A percentile compares a stretch with the other conserved stretches of the same genome.
These are phyloP conservation scores for Pyrrhosoma nymphula DNA, from an alignment of 2,888 invertebrate genomes.

Conservation along the genomic window DNA sequence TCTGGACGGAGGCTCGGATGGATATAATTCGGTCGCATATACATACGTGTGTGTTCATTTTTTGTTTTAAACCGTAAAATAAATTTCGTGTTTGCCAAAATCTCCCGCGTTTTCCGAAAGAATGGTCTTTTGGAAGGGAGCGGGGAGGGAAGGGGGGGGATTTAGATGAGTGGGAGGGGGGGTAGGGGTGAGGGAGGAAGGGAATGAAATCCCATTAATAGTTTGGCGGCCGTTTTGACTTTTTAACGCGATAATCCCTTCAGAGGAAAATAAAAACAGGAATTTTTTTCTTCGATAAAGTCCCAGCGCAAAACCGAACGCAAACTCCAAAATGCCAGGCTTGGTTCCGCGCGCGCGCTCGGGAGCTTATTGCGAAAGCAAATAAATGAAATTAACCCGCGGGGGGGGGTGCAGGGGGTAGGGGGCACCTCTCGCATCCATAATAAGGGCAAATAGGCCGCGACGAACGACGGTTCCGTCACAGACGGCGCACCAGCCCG, in stretches of 20 bases:
- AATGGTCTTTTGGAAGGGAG: background rate
- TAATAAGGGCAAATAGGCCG: constrained; percentile 22
- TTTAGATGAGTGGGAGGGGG: background rate
- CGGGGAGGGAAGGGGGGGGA: background rate
- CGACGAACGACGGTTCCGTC: background rate
- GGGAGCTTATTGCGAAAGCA: background rate
- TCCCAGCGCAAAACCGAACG: background rate
- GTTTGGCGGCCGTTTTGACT: constrained; percentile 18
- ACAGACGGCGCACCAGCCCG: background rate
- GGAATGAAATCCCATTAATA: constrained; percentile 8
- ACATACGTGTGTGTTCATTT: background rate
- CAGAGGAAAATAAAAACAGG: background rate
- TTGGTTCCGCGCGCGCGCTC: background rate
- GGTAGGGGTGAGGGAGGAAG: background rate
- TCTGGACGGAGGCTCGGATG: background rate
- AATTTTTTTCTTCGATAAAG: background rate
- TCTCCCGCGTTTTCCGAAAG: constrained; percentile 8
- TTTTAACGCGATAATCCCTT: constrained; percentile 15
- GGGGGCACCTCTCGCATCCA: background rate
- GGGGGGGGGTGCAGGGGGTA: too few relatives aligned
- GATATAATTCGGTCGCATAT: background rate
- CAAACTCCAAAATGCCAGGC: background rate
- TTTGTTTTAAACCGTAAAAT: background rate
- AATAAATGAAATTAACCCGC: constrained; percentile 20
- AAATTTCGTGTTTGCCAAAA: background rate